Base-by-base conservation (phyloP, 2,888 invertebrate genomes). In the Cryptophagus acutangulus region DNA sequence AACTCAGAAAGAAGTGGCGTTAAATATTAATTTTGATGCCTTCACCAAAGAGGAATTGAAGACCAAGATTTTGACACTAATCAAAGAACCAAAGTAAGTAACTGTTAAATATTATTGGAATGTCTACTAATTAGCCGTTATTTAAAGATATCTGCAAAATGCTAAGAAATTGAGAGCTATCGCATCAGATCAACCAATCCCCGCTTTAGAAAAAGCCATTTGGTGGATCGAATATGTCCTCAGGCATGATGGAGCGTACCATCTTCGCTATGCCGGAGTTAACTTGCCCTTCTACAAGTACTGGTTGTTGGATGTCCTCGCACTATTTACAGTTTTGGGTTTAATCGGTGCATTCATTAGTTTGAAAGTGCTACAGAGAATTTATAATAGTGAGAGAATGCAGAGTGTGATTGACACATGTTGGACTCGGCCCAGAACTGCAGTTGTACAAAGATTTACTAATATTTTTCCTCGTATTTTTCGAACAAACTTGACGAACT, bases 201-300 rank as follows among this genome's bases (percentile, higher is more conserved):
- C 46, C 17, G 45, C 53, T 2, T 36, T 60, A 29, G 57, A 60
- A 10, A 58, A 49, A 38, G 55, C 60, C 5, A 46, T 59, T 13
- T 60, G 51, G 50, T 58, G 58, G 58, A 59, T 59, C 18, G 58
- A 60, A 42, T 60, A 60, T 42, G 60, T 60, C 6, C 34, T 60
- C 3, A 45, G 58, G 5, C 58, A 60, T 34, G 40, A 60, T 13
- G 60, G 60, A 9, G 58, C 60, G 1, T 14, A 33, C 15, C 60
- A 60, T 44, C 42, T 60, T 13, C 48, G 39, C 40, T 55, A 56
- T 34, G 39, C 34, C 25, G 55, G 40, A 14, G 36, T 47, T 3
- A 41, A 54, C 20, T 41, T 57, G 42, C 57, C 60, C 2, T 51
- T 53, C 17, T 57, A 57, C 35, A 52, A 58, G 24, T 59, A 46